Conservation (phyloP, 2,113 vertebrate species). For the Thinocorus orbignyianus region DNA sequence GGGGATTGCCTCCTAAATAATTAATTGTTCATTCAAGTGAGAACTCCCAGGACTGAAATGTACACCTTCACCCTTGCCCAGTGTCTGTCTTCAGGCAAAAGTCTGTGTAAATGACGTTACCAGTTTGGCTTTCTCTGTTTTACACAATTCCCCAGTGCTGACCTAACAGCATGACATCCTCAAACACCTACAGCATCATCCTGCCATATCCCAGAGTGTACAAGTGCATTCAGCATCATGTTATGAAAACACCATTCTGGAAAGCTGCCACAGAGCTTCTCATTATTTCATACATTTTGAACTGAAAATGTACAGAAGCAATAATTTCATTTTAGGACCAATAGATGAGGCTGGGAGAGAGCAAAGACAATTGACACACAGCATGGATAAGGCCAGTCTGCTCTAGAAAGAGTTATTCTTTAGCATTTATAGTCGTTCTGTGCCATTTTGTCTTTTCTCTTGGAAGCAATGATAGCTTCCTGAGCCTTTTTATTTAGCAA, state of each 20-base stretch:
- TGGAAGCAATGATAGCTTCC: not conserved
- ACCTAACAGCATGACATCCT: rapidly evolving
- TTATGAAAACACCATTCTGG: not conserved
- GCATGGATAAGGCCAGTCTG: not conserved
- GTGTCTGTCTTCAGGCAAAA: not conserved
- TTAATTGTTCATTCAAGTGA: not conserved
- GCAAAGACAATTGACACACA: not conserved
- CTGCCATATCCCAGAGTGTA: not conserved
- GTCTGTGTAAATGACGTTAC: not conserved
- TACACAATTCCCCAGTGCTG: not conserved
- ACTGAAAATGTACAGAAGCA: not conserved
- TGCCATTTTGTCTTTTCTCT: not conserved
- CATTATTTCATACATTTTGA: not conserved
- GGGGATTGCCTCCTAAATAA: not conserved
- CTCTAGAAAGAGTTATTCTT: not conserved
- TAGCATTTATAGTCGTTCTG: not conserved
- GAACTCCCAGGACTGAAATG: not conserved
- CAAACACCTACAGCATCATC: not conserved
- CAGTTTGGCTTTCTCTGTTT: not conserved
- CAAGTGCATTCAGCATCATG: not conserved
- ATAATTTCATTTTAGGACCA: not conserved
- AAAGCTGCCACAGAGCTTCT: not conserved
- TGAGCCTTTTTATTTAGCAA: not conserved
- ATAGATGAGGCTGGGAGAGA: not conserved
- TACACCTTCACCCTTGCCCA: not conserved